phyloP scores from a whole-genome alignment of 2,113 vertebrate genomes.

The Etia nguti region DNA sequence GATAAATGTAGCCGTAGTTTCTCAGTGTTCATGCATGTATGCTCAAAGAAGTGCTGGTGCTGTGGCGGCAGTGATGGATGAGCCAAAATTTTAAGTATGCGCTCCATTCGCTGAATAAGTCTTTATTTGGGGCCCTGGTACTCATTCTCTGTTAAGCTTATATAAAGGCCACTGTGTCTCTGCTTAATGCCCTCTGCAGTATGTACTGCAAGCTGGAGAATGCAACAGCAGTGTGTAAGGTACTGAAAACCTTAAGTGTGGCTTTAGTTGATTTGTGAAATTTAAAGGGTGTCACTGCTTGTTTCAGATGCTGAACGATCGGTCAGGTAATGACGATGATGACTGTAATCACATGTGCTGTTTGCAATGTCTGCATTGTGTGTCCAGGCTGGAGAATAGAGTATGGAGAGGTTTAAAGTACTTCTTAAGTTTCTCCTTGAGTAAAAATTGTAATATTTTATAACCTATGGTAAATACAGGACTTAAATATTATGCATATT shows the following conservation, averaged over 20 bases:
- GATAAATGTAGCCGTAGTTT: slow-evolving; percentile 37
- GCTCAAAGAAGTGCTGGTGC: slow-evolving; percentile 21
- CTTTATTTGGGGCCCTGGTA: slow-evolving; percentile 31
- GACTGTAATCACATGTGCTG: background rate
- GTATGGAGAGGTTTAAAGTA: background rate
- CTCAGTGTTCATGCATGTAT: slow-evolving; percentile 41
- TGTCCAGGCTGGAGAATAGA: background rate
- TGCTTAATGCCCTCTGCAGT: background rate
- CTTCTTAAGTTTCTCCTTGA: background rate
- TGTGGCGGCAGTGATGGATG: slow-evolving; percentile 54
- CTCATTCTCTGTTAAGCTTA: background rate
- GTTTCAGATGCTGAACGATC: background rate
- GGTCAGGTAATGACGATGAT: background rate
- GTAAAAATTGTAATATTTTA: background rate
- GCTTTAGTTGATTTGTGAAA: background rate
- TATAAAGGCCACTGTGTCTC: background rate
- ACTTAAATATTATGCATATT: slow-evolving; percentile 28
- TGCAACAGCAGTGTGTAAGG: background rate
- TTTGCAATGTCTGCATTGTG: background rate
- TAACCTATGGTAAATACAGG: background rate
- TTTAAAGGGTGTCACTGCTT: background rate
- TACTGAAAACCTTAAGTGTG: background rate
- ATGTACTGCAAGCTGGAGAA: background rate
- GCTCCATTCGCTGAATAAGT: slow-evolving; percentile 30
- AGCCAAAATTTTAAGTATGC: slow-evolving; percentile 43